Evolutionary conservation across 2,113 vertebrate species (phyloP).

Genomic region (Motacilla tschutschensis): DNA sequence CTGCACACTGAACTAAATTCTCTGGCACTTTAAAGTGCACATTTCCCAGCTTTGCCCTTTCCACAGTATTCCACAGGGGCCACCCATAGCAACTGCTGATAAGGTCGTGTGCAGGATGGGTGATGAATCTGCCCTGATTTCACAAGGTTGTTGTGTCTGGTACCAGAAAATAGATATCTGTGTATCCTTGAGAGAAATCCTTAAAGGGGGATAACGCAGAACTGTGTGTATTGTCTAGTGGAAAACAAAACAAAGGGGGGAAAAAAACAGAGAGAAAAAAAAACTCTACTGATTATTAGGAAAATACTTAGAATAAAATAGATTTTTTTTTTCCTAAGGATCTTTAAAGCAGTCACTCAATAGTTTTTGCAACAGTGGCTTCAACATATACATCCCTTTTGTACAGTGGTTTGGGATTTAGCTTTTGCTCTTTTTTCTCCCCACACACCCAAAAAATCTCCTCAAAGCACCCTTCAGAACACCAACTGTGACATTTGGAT

Average conservation of each 20-base stretch:
- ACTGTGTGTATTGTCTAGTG: neutral
- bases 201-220: neutral
- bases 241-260: neutral
- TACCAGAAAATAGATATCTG: neutral
- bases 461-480: neutral
- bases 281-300: neutral
- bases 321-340: neutral
- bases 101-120: conserved; percentile 40
- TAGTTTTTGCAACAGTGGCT: neutral
- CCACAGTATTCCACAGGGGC: conserved; percentile 19
- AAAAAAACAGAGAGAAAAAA: neutral
- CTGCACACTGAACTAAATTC: neutral
- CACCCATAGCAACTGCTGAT: conserved; percentile 41
- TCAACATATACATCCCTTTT: neutral
- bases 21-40: conserved; percentile 23
- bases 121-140: conserved; percentile 53
- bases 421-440: neutral
- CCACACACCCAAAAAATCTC: rapidly evolving
- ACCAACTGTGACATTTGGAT: neutral
- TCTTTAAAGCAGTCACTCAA: neutral
- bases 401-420: neutral
- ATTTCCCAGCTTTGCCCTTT: conserved; percentile 59
- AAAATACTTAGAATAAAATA: neutral
- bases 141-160: conserved; percentile 15
- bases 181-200: neutral